Conservation (phyloP, 2,888 invertebrate species). For the Polyommatus iphigenia region DNA sequence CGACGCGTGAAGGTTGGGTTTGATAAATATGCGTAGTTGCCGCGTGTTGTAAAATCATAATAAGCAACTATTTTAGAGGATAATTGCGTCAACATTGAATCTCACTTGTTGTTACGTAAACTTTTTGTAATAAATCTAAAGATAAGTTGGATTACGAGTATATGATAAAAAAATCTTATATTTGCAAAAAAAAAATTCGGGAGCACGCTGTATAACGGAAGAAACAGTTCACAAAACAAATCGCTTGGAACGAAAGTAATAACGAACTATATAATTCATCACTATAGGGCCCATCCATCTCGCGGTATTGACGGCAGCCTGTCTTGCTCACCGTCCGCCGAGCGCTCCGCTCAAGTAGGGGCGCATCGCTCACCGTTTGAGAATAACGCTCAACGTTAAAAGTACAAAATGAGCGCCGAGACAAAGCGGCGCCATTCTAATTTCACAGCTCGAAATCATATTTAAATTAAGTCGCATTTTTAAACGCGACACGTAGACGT, state of each 20-base stretch:
- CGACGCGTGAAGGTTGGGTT: too few relatives aligned
- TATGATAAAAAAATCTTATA: too few relatives aligned
- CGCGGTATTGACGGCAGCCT: not conserved
- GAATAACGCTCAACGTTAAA: not conserved
- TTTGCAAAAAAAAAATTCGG: not conserved
- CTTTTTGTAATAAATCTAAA: too few relatives aligned
- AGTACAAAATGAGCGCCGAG: not conserved
- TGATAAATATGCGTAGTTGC: too few relatives aligned
- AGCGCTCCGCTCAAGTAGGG: not conserved
- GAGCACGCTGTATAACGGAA: not conserved
- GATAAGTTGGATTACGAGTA: too few relatives aligned
- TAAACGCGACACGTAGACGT: slow-evolving; percentile 7
- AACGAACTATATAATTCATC: slow-evolving; percentile 18
- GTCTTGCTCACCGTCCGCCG: not conserved
- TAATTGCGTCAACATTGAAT: too few relatives aligned
- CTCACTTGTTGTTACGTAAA: too few relatives aligned
- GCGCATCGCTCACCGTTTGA: not conserved
- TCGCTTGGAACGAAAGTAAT: slow-evolving; percentile 9
- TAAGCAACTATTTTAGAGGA: too few relatives aligned
- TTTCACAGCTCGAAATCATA: not conserved
- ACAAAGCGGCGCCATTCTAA: not conserved
- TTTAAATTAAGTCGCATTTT: slow-evolving; percentile 19
- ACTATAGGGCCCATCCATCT: slow-evolving; percentile 2
- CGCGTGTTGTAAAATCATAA: too few relatives aligned
- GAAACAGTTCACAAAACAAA: slow-evolving; percentile 7